Conservation (phyloP, 64 coral and sea anemone species). For the Stichodactyla mertensii region DNA sequence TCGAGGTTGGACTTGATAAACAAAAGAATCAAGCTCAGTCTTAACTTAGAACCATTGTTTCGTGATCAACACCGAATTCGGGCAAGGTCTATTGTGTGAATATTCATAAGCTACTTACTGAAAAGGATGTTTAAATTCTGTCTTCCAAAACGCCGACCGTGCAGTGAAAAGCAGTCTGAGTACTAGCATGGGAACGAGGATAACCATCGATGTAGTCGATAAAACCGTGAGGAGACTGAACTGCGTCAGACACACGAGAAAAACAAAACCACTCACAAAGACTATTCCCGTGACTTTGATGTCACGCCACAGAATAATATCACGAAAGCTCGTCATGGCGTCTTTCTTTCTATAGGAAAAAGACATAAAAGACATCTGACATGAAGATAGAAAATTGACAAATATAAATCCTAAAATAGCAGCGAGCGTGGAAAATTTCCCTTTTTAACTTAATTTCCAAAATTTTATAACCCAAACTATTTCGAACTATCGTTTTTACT, state of each 20-base stretch:
- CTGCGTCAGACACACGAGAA: conserved; percentile 80
- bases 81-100: too few species aligned
- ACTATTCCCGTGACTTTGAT: conserved; percentile 72
- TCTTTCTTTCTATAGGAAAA: background rate
- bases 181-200: conserved; percentile 76
- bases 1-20: too few species aligned
- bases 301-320: conserved; percentile 82
- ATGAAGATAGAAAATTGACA: background rate
- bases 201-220: conserved; percentile 52
- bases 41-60: too few species aligned
- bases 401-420: background rate
- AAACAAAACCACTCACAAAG: conserved; percentile 59
- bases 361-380: background rate
- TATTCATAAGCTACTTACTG: conserved; percentile 39
- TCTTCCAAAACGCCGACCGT: conserved; percentile 53
- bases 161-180: conserved; percentile 67
- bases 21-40: too few species aligned
- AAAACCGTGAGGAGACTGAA: conserved; percentile 75
- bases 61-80: too few species aligned
- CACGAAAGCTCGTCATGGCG: conserved; percentile 27
- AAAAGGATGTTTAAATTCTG: conserved; percentile 74
- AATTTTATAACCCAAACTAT: background rate
- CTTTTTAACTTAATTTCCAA: background rate
- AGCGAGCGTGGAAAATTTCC: background rate
- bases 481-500: too few species aligned